Evolutionary conservation across 1,140 invertebrate species (phyloP).

Genomic region (Scaptomyza graminum): DNA sequence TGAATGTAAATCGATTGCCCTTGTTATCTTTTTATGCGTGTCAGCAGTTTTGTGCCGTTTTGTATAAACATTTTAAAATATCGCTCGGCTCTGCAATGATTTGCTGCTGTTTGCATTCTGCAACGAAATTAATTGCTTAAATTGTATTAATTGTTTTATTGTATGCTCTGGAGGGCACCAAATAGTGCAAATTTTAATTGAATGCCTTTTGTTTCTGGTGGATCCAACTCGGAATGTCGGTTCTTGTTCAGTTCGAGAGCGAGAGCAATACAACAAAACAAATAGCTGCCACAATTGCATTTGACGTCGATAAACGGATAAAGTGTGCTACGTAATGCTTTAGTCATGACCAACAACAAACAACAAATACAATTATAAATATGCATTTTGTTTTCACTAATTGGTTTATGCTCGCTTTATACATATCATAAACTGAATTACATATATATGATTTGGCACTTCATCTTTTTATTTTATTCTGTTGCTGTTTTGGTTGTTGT

Average conservation of each 20-base stretch:
- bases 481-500: background rate
- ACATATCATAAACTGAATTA: conserved; percentile 29
- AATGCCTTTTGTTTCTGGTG: conserved; percentile 74
- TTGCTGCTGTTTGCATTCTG: conserved; percentile 61
- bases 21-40: conserved; percentile 22
- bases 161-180: conserved; percentile 43
- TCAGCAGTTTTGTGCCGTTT: conserved; percentile 54
- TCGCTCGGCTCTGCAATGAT: conserved; percentile 19
- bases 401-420: conserved; percentile 70
- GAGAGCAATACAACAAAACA: conserved; percentile 11
- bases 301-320: conserved; percentile 62
- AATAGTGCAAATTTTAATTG: conserved; percentile 76
- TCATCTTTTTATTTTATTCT: background rate
- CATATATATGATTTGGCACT: background rate
- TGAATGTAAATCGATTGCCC: conserved; percentile 20
- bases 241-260: conserved; percentile 47
- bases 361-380: conserved; percentile 4
- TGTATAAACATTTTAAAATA: conserved; percentile 38
- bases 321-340: conserved; percentile 33
- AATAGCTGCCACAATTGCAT: conserved; percentile 33
- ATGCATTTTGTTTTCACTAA: conserved; percentile 46
- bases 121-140: conserved; percentile 74
- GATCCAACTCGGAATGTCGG: conserved; percentile 35
- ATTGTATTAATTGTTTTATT: conserved; percentile 76
- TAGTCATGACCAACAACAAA: conserved; percentile 5